Evolutionary conservation across 2,113 vertebrate genomes (phyloP), one percentile per base, ranked within the genome.

Genomic region (Gila orcuttii): DNA sequence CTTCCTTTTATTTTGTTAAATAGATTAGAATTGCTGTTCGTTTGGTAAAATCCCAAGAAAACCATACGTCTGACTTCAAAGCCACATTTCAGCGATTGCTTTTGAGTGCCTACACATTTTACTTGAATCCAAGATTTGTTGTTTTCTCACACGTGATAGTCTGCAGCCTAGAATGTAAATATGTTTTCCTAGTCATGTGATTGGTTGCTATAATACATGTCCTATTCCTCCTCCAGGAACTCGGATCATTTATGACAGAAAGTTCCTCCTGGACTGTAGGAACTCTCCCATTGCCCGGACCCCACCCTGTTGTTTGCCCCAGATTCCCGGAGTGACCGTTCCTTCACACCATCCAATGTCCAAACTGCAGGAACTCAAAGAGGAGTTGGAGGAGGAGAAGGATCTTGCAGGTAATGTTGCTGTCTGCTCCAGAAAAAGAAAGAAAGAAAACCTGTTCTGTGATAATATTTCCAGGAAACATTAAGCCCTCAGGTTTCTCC

Each of bases 231-330:
- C 12, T 73, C 47, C 88, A 95, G 97, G 97, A 89, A 98, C 96
- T 85, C 95, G 89, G 89, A 98, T 97, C 93, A 97, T 96, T 92
- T 99, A 98, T 83, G 96, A 96, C 94, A 96, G 93, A 92, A 99
- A 97, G 93, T 99, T 98, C 93, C 94, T 98, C 90, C 92, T 98
- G 93, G 97, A 98, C 87, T 98, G 96, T 92, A 96, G 96, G 90
- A 99, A 96, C 93, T 99, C 96, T 6, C 96, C 96, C 87, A 94
- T 94, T 79, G 96, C 96, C 76, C 93, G 93, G 88, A 98, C 96
- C n/a, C 97, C 95, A 10, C 97, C 96, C 47, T 97, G 96, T 92
- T 98, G 94, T 91, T 95, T 97, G 88, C 97, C 97, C 79, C 97
- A 97, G 94, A 98, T 97, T 91, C 97, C 96, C 8, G 96, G 93